phyloP scores from a whole-genome alignment of 2,797 vertebrate genomes.

The Cossypha niveicapilla region DNA sequence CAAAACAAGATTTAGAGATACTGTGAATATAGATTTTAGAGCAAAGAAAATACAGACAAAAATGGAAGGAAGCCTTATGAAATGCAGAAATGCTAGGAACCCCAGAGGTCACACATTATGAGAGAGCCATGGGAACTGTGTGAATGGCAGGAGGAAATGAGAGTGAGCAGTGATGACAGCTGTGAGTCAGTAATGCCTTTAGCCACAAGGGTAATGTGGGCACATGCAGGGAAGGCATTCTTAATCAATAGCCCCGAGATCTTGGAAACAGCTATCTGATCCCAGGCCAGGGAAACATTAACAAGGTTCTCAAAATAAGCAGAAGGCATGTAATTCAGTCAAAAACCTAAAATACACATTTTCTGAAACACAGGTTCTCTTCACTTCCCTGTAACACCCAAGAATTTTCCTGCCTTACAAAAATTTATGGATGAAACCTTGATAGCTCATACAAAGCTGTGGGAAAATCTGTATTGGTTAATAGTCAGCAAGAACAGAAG shows the following conservation, averaged over 20 bases:
- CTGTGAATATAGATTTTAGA: background rate
- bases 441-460: background rate
- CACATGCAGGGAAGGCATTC: background rate
- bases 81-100: background rate
- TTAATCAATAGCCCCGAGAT: background rate
- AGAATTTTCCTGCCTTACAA: background rate
- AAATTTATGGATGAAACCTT: background rate
- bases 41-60: background rate
- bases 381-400: accelerated
- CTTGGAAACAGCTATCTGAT: background rate
- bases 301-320: background rate
- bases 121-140: background rate
- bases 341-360: background rate
- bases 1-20: background rate
- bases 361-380: background rate
- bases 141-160: background rate
- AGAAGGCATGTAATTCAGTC: background rate
- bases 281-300: background rate
- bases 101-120: background rate
- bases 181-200: background rate
- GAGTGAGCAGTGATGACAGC: background rate
- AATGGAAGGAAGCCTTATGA: background rate
- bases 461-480: background rate
- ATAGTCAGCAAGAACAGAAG: background rate
- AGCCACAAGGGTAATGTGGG: background rate